A percentile compares a stretch with the other conserved stretches of the same genome.
Conservation (phyloP, 2,888 invertebrate genomes). For the Drosophila tanythrix region DNA sequence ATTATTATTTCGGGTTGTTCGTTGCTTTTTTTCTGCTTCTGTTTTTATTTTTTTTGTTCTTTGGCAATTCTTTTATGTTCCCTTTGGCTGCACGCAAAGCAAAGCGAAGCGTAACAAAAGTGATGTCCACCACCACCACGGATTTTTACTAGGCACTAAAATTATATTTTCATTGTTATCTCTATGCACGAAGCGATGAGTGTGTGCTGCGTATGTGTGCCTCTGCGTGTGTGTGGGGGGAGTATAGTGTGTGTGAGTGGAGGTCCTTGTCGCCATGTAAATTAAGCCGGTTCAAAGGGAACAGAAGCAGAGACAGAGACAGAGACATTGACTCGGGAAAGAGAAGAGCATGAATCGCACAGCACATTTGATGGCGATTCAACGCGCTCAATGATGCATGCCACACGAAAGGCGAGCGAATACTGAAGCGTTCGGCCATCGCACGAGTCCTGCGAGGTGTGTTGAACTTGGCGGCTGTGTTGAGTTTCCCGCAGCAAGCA, state of each 20-base stretch:
- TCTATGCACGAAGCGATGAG: slow-evolving; percentile 22
- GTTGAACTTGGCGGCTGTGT: slow-evolving; percentile 36
- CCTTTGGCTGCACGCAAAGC: slow-evolving; percentile 58
- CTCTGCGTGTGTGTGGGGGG: not conserved
- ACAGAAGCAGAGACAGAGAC: not conserved
- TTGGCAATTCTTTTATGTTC: slow-evolving; percentile 46
- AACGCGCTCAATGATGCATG: not conserved
- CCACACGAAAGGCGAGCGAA: slow-evolving; percentile 5
- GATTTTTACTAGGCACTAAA: slow-evolving; percentile 75
- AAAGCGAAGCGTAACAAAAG: slow-evolving; percentile 65
- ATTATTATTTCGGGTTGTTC: slow-evolving; percentile 21
- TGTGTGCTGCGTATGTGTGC: slow-evolving; percentile 12
- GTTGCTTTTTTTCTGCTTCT: slow-evolving; percentile 13
- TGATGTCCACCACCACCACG: slow-evolving; percentile 60
- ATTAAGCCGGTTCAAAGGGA: slow-evolving; percentile 30
- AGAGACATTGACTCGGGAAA: not conserved
- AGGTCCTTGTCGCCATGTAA: slow-evolving; percentile 35
- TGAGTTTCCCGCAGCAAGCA: slow-evolving; percentile 17
- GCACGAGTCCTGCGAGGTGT: slow-evolving; percentile 11
- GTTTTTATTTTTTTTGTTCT: slow-evolving; percentile 16
- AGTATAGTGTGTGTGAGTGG: slow-evolving; percentile 2
- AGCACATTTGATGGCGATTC: not conserved
- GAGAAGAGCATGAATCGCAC: not conserved
- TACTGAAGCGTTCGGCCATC: slow-evolving; percentile 13
- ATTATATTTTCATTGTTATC: slow-evolving; percentile 75